phyloP scores from a whole-genome alignment of 2,113 vertebrate genomes.

The Myiopsitta monachus region DNA sequence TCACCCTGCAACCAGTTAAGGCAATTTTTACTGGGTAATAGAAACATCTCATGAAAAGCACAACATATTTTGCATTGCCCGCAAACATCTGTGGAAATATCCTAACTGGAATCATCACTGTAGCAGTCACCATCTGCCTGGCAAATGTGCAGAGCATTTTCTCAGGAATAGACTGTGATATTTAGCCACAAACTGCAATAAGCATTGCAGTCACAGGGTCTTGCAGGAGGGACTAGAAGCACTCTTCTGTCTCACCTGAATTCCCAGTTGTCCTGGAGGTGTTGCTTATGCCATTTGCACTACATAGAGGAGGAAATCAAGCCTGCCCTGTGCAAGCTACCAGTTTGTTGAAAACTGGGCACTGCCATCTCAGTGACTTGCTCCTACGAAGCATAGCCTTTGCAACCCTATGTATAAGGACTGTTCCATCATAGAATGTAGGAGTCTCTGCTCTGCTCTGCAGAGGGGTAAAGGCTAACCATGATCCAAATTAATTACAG shows the following conservation, averaged over 20 bases:
- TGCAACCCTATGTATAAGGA: neutral
- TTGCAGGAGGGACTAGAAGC: neutral
- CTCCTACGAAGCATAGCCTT: neutral
- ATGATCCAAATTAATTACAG: neutral
- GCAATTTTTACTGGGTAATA: neutral
- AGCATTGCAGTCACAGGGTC: neutral
- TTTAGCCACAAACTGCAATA: neutral
- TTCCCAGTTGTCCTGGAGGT: neutral
- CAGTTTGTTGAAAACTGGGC: neutral
- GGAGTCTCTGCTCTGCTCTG: neutral
- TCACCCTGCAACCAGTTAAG: neutral
- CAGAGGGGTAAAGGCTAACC: neutral
- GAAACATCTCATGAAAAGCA: neutral
- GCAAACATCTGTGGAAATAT: conserved; percentile 5
- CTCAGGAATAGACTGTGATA: neutral
- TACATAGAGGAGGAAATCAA: neutral
- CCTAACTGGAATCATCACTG: neutral
- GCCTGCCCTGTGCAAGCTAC: neutral
- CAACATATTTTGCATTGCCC: neutral
- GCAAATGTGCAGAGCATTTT: neutral
- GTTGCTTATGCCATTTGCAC: neutral
- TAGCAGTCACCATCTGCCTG: neutral
- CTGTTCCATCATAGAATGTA: neutral
- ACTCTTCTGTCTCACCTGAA: neutral
- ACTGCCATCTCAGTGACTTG: neutral